Evolutionary conservation across 2,888 invertebrate genomes (phyloP), one percentile per base, ranked within the genome.

Genomic region (Dasypogon diadema): DNA sequence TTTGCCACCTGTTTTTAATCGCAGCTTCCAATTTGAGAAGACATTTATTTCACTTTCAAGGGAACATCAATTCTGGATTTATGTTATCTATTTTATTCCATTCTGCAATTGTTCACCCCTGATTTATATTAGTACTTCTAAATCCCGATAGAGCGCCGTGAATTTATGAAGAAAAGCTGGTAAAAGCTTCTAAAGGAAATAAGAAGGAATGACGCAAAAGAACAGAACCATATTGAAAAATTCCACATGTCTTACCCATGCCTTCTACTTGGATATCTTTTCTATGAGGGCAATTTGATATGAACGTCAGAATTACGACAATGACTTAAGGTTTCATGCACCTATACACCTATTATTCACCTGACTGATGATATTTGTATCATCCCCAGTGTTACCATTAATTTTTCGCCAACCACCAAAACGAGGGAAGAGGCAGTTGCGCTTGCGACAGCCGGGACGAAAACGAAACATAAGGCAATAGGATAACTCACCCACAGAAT

Each of bases 121-220:
- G n/a, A n/a, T n/a, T n/a, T n/a, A n/a, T n/a, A n/a, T n/a, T n/a
- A n/a, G n/a, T n/a, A n/a, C n/a, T n/a, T n/a, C n/a, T n/a, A n/a
- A n/a, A n/a, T n/a, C n/a, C n/a, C n/a, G n/a, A n/a, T n/a, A n/a
- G n/a, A n/a, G n/a, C n/a, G n/a, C n/a, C n/a, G n/a, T n/a, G n/a
- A n/a, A n/a, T n/a, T n/a, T n/a, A n/a, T n/a, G n/a, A n/a, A n/a
- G 18, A 22, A 55, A 55, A 22, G 21, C n/a, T 10, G 26, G 55
- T 26, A 6, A 55, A 55, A 55, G 55, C 24, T n/a, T n/a, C n/a
- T n/a, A n/a, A n/a, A n/a, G n/a, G n/a, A n/a, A n/a, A n/a, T n/a
- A 24, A 30, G 26, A 30, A 58, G 30, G 58, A 30, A 58, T 58
- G 58, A 58, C 58, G 58, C 58, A 58, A 58, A 58, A 16, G 55